Percentiles rank a stretch among this genome's conserved stretches.
Conservation (phyloP, 2,113 vertebrate genomes). For the Sakesphorus luctuosus region DNA sequence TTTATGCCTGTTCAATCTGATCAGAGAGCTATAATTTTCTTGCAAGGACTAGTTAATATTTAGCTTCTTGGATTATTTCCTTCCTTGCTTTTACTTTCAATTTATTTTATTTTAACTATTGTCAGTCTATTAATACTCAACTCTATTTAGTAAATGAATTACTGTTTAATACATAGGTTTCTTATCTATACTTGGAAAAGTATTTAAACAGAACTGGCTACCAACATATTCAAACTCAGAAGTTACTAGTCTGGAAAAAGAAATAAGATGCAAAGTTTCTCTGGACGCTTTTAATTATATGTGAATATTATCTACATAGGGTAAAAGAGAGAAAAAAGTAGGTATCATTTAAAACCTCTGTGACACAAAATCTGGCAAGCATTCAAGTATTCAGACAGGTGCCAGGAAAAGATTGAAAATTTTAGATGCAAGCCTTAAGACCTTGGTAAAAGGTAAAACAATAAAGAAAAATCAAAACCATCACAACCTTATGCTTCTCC, state of each 20-base stretch:
- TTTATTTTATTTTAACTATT: not conserved
- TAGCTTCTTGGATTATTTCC: not conserved
- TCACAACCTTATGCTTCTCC: not conserved
- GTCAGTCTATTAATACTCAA: not conserved
- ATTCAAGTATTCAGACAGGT: not conserved
- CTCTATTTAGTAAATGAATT: not conserved
- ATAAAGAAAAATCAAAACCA: not conserved
- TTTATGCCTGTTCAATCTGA: not conserved
- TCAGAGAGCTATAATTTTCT: not conserved
- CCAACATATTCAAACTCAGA: not conserved
- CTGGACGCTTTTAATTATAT: not conserved
- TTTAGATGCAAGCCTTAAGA: not conserved
- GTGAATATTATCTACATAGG: not conserved
- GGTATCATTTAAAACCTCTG: not conserved
- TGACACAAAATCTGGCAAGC: not conserved
- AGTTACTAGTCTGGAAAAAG: not conserved
- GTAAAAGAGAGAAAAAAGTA: not conserved
- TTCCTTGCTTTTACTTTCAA: not conserved
- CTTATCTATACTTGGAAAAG: not conserved
- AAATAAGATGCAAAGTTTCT: not conserved
- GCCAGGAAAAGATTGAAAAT: not conserved
- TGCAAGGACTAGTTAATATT: not conserved
- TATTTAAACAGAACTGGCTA: not conserved
- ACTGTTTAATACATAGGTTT: not conserved
- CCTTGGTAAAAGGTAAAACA: not conserved